Conservation (phyloP, 2,797 vertebrate species). For the Dermochelys coriacea region DNA sequence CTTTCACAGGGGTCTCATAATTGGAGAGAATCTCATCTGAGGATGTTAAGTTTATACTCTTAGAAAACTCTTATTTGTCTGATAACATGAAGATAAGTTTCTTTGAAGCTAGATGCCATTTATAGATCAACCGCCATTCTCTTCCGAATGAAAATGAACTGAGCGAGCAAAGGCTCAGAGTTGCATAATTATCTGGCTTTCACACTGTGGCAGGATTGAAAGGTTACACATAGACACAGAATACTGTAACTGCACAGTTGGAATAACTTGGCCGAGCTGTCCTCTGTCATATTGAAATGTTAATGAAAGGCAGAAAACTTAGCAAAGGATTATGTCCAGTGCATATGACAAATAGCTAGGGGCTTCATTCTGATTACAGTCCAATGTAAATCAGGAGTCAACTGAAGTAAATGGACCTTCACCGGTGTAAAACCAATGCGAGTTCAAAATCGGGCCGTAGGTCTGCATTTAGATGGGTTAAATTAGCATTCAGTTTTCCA, state of each 20-base stretch:
- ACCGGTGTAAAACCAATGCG: background rate
- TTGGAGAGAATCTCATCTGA: conserved; percentile 1
- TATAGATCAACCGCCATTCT: background rate
- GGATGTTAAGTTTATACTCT: background rate
- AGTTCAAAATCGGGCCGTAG: background rate
- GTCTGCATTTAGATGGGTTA: background rate
- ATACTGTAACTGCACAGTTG: fast-evolving
- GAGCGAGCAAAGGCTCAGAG: fast-evolving
- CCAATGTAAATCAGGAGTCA: fast-evolving
- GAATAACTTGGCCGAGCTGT: background rate
- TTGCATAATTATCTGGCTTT: background rate
- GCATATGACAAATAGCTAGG: background rate
- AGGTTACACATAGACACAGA: fast-evolving
- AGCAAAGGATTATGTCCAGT: fast-evolving
- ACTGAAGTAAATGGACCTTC: background rate
- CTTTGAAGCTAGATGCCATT: background rate
- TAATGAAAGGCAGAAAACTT: fast-evolving
- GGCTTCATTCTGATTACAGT: background rate
- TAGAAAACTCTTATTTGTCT: background rate
- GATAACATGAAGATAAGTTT: fast-evolving
- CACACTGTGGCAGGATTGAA: background rate
- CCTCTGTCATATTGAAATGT: fast-evolving
- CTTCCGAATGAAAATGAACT: fast-evolving
- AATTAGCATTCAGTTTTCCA: background rate
- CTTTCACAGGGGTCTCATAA: background rate